These are phyloP conservation scores for Spilarctia lutea DNA, from an alignment of 2,888 invertebrate species.

Conservation along the genomic window DNA sequence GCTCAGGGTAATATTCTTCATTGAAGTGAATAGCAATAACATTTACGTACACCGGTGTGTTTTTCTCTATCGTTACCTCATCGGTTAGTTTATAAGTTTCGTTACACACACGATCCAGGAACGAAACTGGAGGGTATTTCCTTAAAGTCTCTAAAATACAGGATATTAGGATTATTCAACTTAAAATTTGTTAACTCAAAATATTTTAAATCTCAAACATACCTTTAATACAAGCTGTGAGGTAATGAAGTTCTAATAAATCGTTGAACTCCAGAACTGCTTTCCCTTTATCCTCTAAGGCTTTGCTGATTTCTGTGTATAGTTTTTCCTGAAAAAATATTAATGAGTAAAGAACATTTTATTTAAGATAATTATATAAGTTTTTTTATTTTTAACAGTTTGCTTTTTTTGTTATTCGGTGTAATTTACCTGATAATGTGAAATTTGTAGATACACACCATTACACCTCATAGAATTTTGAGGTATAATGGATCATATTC, in stretches of 20 bases:
- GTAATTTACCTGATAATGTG: no score
- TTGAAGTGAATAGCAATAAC: constrained; percentile 68
- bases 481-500: no score
- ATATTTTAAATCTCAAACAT: constrained; percentile 21
- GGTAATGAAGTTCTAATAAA: constrained; percentile 68
- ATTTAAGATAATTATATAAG: background rate
- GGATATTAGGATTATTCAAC: background rate
- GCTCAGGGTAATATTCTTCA: constrained; percentile 65
- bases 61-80: constrained; percentile 63
- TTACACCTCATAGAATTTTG: no score
- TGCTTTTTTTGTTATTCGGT: no score
- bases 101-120: constrained; percentile 68
- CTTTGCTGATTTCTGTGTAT: constrained; percentile 64
- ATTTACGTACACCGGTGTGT: constrained; percentile 70
- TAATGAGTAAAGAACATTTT: background rate
- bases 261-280: constrained; percentile 72
- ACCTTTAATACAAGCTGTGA: constrained; percentile 72
- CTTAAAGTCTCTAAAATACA: constrained; percentile 69
- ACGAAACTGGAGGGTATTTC: constrained; percentile 65
- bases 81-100: constrained; percentile 64
- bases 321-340: constrained; percentile 65
- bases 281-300: constrained; percentile 59
- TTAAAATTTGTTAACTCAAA: background rate
- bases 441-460: no score
- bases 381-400: no score